Conservation (phyloP, 1,140 invertebrate genomes). For the Colletes latitarsis region DNA sequence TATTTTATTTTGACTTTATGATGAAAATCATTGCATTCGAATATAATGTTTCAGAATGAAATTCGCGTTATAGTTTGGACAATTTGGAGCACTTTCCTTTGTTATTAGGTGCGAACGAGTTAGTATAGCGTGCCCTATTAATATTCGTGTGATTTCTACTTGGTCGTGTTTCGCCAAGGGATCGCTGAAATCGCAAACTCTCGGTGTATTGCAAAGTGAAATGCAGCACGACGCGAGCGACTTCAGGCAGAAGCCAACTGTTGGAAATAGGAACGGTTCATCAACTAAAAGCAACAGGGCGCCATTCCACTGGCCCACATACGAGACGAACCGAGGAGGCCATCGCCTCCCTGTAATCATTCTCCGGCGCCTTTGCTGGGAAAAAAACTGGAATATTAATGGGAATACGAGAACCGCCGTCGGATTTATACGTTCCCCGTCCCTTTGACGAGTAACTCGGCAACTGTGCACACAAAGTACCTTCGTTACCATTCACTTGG, state of each 20-base stretch:
- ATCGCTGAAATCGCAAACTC: conserved; percentile 10
- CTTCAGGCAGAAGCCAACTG: conserved; percentile 27
- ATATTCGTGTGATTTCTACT: too few species aligned
- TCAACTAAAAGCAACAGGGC: conserved; percentile 70
- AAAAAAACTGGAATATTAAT: conserved; percentile 39
- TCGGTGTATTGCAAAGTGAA: conserved; percentile 5
- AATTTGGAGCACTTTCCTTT: too few species aligned
- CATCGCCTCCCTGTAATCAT: conserved; percentile 49
- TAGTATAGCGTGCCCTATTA: too few species aligned
- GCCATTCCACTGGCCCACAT: conserved; percentile 63
- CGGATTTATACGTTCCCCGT: neutral
- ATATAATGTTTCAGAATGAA: too few species aligned
- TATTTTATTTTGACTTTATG: too few species aligned
- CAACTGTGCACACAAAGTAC: neutral
- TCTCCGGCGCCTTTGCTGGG: conserved; percentile 11
- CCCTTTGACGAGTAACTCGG: neutral
- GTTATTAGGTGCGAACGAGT: too few species aligned
- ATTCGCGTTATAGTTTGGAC: too few species aligned
- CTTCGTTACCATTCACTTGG: conserved; percentile 15
- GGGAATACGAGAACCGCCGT: neutral
- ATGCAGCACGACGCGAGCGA: conserved; percentile 8
- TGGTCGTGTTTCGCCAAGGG: neutral
- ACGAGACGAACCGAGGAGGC: conserved; percentile 51
- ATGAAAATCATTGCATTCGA: too few species aligned
- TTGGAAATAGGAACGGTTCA: conserved; percentile 58